Percentiles rank a stretch among this genome's conserved stretches.
These are phyloP conservation scores for Polydesmus complanatus DNA, from an alignment of 2,888 invertebrate species.

Conservation along the genomic window DNA sequence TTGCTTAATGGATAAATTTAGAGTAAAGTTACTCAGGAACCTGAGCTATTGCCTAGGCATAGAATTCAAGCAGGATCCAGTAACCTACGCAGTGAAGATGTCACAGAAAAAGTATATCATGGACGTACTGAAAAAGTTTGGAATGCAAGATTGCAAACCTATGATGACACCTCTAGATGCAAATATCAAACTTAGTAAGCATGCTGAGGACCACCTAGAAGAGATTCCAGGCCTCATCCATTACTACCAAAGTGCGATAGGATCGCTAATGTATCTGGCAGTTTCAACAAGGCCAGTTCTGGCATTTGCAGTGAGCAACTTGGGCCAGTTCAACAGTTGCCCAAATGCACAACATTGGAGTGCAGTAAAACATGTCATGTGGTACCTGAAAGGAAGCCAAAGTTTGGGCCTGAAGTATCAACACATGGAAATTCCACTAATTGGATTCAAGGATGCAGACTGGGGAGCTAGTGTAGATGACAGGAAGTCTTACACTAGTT, in stretches of 20 bases:
- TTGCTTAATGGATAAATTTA: constrained; percentile 18
- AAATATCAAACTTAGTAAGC: neutral
- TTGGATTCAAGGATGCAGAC: constrained; percentile 10
- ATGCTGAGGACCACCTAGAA: no score
- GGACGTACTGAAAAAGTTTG: neutral
- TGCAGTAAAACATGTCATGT: constrained; percentile 6
- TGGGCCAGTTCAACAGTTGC: constrained; percentile 6
- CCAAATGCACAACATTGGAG: neutral
- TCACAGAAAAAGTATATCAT: neutral
- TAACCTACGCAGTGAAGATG: neutral
- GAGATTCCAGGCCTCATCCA: no score
- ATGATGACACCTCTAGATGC: neutral
- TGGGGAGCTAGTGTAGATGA: constrained; percentile 3
- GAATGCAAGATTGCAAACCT: constrained; percentile 2
- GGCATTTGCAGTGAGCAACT: constrained; percentile 7
- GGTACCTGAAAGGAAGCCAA: constrained; percentile 3
- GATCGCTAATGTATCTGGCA: no score
- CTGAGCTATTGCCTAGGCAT: constrained; percentile 9
- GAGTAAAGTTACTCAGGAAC: neutral
- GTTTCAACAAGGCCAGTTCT: no score
- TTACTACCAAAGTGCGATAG: no score
- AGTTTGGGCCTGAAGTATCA: neutral
- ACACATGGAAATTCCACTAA: neutral
- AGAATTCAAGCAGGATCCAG: constrained; percentile 1
- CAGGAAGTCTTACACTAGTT: constrained; percentile 1